A percentile compares a stretch with the other conserved stretches of the same genome.
Conservation (phyloP, 2,888 invertebrate species). For the Campoplex nolae region DNA sequence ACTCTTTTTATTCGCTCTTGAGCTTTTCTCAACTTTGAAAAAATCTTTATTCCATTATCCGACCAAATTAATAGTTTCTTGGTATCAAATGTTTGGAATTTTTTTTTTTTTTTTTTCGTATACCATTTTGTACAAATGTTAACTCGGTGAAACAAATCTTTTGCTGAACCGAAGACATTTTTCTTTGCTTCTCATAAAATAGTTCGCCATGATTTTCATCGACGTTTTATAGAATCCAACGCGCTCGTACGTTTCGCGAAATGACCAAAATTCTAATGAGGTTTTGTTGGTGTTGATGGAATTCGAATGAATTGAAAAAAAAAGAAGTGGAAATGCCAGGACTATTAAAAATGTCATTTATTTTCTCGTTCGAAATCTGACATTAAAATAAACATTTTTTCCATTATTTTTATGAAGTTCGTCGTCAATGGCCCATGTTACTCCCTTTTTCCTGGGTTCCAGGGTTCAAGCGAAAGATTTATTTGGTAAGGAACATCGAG, state of each 20-base stretch:
- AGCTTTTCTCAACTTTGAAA: background rate
- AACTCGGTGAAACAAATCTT: background rate
- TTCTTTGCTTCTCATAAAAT: background rate
- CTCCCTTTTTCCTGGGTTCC: too few species aligned
- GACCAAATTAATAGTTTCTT: background rate
- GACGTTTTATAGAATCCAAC: background rate
- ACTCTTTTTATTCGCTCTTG: background rate
- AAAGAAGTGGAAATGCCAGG: background rate
- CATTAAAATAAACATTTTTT: background rate
- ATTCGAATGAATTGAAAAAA: background rate
- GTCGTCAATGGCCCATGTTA: background rate
- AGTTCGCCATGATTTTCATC: background rate
- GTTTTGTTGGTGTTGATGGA: background rate
- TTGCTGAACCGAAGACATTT: background rate
- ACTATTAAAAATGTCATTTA: background rate
- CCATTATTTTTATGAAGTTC: background rate
- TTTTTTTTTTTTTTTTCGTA: background rate
- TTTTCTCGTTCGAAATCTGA: background rate
- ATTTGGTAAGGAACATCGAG: background rate
- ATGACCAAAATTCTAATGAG: background rate
- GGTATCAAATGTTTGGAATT: background rate
- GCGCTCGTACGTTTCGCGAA: background rate
- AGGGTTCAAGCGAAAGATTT: background rate
- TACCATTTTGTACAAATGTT: background rate
- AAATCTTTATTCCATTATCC: background rate